Percentiles rank a stretch among this genome's conserved stretches.
Evolutionary conservation across 2,113 vertebrate species (phyloP).

Genomic region (Vicugna pacos): DNA sequence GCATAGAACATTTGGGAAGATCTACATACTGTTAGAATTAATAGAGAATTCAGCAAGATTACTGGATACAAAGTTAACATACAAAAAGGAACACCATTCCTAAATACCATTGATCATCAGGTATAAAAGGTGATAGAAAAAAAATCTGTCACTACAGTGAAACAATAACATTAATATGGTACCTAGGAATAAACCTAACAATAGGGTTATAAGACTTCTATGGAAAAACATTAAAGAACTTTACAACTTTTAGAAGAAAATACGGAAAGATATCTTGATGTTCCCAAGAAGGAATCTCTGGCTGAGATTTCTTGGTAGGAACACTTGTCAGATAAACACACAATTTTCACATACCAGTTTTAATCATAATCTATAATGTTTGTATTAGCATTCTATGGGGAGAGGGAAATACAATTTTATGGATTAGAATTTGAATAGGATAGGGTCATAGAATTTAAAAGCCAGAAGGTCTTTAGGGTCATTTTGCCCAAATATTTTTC

Average conservation of each 20-base stretch:
- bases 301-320: background rate
- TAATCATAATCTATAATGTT: background rate
- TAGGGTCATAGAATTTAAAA: background rate
- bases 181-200: background rate
- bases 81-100: background rate
- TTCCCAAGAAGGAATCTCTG: background rate
- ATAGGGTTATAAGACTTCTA: background rate
- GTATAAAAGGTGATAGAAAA: background rate
- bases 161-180: background rate
- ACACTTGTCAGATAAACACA: background rate
- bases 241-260: background rate
- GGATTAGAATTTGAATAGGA: constrained; percentile 9
- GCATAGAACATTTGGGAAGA: background rate
- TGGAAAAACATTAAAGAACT: background rate
- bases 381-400: background rate
- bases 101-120: background rate
- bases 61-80: background rate
- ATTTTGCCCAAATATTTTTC: background rate
- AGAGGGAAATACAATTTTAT: background rate
- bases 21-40: constrained; percentile 5
- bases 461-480: background rate
- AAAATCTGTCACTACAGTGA: background rate
- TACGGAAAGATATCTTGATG: background rate
- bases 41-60: background rate
- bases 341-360: background rate